Conservation (phyloP, 2,888 invertebrate species). For the Megaustenia siamemsis region DNA sequence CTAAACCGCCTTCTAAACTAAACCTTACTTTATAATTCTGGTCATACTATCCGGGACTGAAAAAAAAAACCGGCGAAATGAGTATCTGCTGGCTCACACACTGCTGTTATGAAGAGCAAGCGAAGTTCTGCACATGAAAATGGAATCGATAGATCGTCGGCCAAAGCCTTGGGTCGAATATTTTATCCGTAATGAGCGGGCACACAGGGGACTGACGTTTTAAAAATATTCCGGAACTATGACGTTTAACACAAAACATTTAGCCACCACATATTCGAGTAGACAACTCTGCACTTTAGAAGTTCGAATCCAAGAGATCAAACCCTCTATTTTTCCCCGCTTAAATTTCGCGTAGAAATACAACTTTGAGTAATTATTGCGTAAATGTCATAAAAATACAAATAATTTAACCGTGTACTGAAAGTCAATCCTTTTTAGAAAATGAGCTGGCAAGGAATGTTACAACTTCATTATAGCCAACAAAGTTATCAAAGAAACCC, state of each 20-base stretch:
- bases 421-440: background rate
- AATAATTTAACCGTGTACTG: too few species aligned
- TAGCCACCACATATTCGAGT: conserved; percentile 1
- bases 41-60: background rate
- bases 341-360: too few species aligned
- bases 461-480: background rate
- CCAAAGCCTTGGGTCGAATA: conserved; percentile 28
- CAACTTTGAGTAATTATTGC: too few species aligned
- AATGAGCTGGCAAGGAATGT: background rate
- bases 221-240: background rate
- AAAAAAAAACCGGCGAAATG: conserved; percentile 17
- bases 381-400: too few species aligned
- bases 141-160: conserved; percentile 26
- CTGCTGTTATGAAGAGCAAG: background rate
- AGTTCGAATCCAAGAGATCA: too few species aligned
- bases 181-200: conserved; percentile 47
- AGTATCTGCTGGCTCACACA: conserved; percentile 9
- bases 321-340: too few species aligned
- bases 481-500: conserved; percentile 10
- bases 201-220: background rate
- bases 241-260: conserved; percentile 21
- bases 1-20: too few species aligned
- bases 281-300: conserved; percentile 27
- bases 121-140: conserved; percentile 19
- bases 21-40: background rate